phyloP scores from a whole-genome alignment of 2,888 invertebrate species.

The Steromphala cineraria region DNA sequence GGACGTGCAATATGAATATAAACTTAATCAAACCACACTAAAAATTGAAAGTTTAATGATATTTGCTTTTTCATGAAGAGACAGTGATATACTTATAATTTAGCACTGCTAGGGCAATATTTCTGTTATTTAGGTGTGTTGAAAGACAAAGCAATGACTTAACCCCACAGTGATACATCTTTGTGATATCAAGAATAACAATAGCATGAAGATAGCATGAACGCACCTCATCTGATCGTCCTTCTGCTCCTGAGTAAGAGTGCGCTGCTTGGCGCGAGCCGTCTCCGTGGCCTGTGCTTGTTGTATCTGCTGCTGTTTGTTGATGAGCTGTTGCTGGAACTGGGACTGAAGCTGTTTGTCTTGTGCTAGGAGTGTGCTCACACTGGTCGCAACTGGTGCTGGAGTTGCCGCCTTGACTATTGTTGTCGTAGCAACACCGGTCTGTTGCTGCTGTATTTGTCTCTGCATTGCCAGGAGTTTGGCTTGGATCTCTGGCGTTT shows the following conservation, averaged over 20 bases:
- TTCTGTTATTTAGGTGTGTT: too few species aligned
- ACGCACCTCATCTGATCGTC: constrained; percentile 72
- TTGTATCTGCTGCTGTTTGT: constrained; percentile 37
- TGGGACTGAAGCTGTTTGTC: constrained; percentile 28
- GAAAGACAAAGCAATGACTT: too few species aligned
- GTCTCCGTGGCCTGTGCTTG: constrained; percentile 36
- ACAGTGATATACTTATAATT: too few species aligned
- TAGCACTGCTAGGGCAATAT: too few species aligned
- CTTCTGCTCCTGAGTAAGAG: constrained; percentile 71
- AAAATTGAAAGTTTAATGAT: too few species aligned
- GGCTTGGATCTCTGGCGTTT: constrained; percentile 94
- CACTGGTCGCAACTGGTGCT: constrained; percentile 12
- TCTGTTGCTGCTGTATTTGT: constrained; percentile 74
- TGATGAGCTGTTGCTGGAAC: constrained; percentile 24
- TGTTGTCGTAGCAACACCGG: constrained; percentile 23
- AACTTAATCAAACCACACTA: too few species aligned
- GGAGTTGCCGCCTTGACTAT: constrained; percentile 15
- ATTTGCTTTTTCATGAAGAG: too few species aligned
- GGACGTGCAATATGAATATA: too few species aligned
- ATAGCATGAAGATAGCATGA: too few species aligned
- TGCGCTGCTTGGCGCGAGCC: constrained; percentile 44
- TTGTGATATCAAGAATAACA: too few species aligned
- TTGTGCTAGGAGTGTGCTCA: constrained; percentile 36
- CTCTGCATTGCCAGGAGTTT: constrained; percentile 91
- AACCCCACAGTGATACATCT: too few species aligned